A percentile compares a stretch with the other conserved stretches of the same genome.
phyloP scores from a whole-genome alignment of 2,888 invertebrate genomes.

The Campopleginae sp. region DNA sequence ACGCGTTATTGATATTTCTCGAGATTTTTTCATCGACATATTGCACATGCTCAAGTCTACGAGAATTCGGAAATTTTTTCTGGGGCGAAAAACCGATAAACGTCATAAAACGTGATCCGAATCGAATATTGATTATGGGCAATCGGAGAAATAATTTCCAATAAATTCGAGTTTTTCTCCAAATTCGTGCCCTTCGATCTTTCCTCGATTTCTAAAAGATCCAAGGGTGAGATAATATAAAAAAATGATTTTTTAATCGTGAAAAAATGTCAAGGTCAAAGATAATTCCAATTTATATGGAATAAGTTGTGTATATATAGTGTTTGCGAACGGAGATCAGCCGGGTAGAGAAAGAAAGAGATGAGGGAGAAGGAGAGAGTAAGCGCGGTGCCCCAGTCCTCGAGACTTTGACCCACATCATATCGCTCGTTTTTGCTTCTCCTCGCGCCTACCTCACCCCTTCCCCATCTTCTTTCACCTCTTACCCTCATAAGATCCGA shows the following conservation, averaged over 20 bases:
- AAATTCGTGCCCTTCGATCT: too few relatives aligned
- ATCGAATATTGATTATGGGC: too few relatives aligned
- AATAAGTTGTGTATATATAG: conserved; percentile 39
- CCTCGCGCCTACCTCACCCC: conserved; percentile 45
- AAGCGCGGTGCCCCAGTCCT: conserved; percentile 81
- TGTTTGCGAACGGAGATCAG: conserved; percentile 59
- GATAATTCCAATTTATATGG: conserved; percentile 1
- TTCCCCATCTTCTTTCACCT: conserved; percentile 63
- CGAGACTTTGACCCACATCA: conserved; percentile 83
- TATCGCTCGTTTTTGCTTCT: conserved; percentile 82
- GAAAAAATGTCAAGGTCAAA: neutral
- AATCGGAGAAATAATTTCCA: too few relatives aligned
- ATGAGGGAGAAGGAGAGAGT: conserved; percentile 74
- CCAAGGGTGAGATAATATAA: neutral
- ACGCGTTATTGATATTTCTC: conserved; percentile 37
- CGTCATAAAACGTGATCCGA: too few relatives aligned
- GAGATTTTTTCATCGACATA: neutral
- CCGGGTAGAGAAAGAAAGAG: conserved; percentile 73
- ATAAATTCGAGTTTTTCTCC: too few relatives aligned
- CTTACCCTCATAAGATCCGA: conserved; percentile 69
- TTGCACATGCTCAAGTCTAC: neutral
- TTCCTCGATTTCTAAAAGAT: neutral
- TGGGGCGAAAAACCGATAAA: neutral
- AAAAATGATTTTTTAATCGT: neutral
- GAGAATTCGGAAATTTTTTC: neutral